phyloP scores from a whole-genome alignment of 2,888 invertebrate species.

The Melanostoma scalare region DNA sequence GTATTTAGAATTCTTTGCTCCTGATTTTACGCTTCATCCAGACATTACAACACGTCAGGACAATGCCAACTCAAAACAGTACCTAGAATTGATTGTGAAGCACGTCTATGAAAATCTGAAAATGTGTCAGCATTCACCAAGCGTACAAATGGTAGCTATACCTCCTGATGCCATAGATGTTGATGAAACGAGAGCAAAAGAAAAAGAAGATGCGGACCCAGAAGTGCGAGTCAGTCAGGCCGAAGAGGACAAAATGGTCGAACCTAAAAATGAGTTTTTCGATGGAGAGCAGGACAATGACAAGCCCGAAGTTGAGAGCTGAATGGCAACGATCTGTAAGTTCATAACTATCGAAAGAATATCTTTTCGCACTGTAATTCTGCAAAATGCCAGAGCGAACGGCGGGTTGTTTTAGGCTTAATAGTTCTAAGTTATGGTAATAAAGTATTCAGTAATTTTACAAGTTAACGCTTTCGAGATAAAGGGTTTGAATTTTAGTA shows the following conservation, averaged over 20 bases:
- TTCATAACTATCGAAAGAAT: conserved; percentile 1
- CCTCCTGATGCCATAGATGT: conserved; percentile 91
- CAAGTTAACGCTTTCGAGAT: conserved; percentile 22
- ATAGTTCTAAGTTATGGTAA: conserved; percentile 49
- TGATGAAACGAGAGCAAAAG: conserved; percentile 85
- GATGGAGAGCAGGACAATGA: conserved; percentile 96
- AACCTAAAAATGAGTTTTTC: conserved; percentile 93
- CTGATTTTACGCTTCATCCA: conserved; percentile 97
- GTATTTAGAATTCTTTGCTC: conserved; percentile 98
- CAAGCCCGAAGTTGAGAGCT: conserved; percentile 83
- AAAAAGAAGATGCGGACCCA: conserved; percentile 92
- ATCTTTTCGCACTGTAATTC: background rate
- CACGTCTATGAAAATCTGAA: conserved; percentile 96
- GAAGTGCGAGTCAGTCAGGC: conserved; percentile 90
- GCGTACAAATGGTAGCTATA: conserved; percentile 98
- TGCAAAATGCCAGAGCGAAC: conserved; percentile 10
- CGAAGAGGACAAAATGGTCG: conserved; percentile 91
- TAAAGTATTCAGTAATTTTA: conserved; percentile 58
- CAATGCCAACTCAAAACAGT: conserved; percentile 97
- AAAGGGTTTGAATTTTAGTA: no score
- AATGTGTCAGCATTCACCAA: conserved; percentile 96
- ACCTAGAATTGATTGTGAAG: conserved; percentile 94
- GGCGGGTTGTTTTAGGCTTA: conserved; percentile 57
- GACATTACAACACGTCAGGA: conserved; percentile 93
- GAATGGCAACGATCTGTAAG: conserved; percentile 27